phyloP scores from a whole-genome alignment of 1,140 invertebrate genomes.

The Macrosteles quadrilineatus region DNA sequence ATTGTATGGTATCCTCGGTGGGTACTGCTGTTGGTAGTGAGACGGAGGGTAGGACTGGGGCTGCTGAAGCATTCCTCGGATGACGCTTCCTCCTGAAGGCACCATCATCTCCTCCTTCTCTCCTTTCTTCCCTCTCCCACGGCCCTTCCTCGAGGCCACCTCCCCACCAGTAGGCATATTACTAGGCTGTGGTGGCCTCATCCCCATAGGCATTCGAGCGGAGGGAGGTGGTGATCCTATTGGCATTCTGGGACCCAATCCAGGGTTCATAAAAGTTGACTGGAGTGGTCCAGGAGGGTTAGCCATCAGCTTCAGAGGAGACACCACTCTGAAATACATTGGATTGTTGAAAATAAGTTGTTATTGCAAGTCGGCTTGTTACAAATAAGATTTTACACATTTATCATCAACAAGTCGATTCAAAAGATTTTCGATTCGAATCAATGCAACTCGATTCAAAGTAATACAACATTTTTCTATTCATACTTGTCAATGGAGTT shows the following conservation, averaged over 20 bases:
- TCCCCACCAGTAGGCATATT: neutral
- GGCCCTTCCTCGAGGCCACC: conserved; percentile 54
- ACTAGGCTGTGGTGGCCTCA: neutral
- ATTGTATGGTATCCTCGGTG: conserved; percentile 49
- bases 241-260: conserved; percentile 8
- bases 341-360: no score
- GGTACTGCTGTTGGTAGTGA: conserved; percentile 51
- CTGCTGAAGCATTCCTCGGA: conserved; percentile 49
- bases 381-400: no score
- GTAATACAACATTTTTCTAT: no score
- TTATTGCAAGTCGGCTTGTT: no score
- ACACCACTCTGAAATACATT: conserved; percentile 24
- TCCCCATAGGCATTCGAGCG: neutral
- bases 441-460: no score
- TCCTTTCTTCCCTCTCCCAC: conserved; percentile 60
- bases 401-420: no score
- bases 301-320: conserved; percentile 32
- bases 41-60: conserved; percentile 47
- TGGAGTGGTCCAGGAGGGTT: conserved; percentile 27
- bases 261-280: conserved; percentile 15
- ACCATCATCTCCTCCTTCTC: conserved; percentile 54
- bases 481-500: no score
- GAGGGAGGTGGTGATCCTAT: neutral
- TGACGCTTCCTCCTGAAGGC: conserved; percentile 30
- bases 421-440: no score